Base-by-base conservation (phyloP, 1,140 invertebrate species). In the Argopecten irradians region DNA sequence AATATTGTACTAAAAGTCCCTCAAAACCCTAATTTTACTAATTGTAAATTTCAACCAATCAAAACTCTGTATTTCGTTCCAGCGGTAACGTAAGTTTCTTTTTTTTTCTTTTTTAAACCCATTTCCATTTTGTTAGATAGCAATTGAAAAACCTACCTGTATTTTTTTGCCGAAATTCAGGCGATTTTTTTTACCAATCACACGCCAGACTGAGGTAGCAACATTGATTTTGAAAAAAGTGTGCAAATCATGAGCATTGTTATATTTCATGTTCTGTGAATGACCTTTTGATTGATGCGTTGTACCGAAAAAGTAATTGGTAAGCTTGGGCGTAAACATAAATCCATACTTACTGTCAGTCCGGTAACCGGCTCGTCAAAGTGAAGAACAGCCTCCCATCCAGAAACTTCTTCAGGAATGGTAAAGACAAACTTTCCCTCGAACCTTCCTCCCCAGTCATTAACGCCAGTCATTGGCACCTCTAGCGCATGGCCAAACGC, bases 361-460 rank as follows among this genome's bases (percentile, higher is more conserved):
- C 86, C 84, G 7, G 86, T 89, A 16, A 92, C 88, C 13, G 87
- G 90, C 13, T 35, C 82, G 19, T 85, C 83, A 39, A 92, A 92
- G 19, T 82, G 86, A 5, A 92, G 71, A 14, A 90, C 43, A 11
- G 87, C n/a, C 85, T 92, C 91, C 90, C 89, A 92, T 0, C 91
- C 92, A 34, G 86, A 83, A 9, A 91, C 86, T 28, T 89, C 88
- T 28, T 90, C 89, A 35, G 41, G 41, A 0, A 90, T 85, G 0
- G 46, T 85, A 28, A 90, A 88, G 22, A 28, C 85, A 43, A 90
- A 84, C 16, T 88, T 83, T 41, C 87, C 89, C 36, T 90, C 36
- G 35, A 90, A 86, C 43, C 89, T 41, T 28, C 87, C 87, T 33
- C 89, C 89, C 89, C 89, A 90, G 87, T 90, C 89, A 85, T 90